Evolutionary conservation across 2,113 vertebrate genomes (phyloP), one percentile per base, ranked within the genome.

Genomic region (Oryctolagus cuniculus): DNA sequence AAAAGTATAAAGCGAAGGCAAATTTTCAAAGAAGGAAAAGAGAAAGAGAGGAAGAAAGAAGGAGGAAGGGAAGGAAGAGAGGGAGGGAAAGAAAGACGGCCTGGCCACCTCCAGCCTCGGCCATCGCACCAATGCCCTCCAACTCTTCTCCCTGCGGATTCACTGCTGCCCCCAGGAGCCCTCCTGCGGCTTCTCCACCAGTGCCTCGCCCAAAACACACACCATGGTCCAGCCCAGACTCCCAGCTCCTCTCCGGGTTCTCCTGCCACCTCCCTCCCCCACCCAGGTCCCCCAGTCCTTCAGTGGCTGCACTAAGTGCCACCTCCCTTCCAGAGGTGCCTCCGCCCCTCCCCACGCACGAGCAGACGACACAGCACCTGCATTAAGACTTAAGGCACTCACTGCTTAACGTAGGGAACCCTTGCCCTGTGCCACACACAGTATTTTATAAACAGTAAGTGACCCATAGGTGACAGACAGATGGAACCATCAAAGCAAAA

Each of bases 281-380:
- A 66, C 21, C 11, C 25, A 29, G 61, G 64, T 3, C 8, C 51
- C 27, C 8, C 12, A n/a, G 29, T 21, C 6, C 16, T 55, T 19
- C 5, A 44, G 90, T 38, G 8, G 0, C 44, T 16, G 85, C 55
- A 5, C 44, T 87, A 24, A 34, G 6, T 31, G 70, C 38, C 61
- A 9, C 55, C 44, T 78, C 49, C 63, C 87, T 74, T 3, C 93
- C 31, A 49, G 36, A n/a, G 17, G 61, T 72, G 3, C 55, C 17
- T 15, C 75, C 38, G 5, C 2, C 29, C 29, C 58, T 63, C 36
- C 55, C 2, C 36, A 0, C 0, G 1, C 3, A 11, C 70, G 4
- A 10, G 15, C n/a, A 44, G 15, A 1, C 6, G 38, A 38, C 0
- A 1, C 5, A 11, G 10, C 29, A 17, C 13, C 19, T 4, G 44